Base-by-base conservation (phyloP, 2,113 vertebrate genomes). In the Ptilorrhoa leucosticta region DNA sequence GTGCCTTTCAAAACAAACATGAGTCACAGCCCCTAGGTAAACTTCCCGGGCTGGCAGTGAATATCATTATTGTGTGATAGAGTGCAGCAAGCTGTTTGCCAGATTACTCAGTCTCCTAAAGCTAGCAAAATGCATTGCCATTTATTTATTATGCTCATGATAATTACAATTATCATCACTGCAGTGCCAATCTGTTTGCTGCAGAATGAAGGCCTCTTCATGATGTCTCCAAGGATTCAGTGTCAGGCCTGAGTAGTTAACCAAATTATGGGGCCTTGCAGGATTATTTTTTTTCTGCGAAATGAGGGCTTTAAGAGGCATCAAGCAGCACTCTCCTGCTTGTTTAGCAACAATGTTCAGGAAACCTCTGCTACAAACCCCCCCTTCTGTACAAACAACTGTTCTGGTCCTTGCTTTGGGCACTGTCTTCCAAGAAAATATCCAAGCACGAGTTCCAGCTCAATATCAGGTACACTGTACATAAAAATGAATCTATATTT, bases 21-120 rank as follows among this genome's bases (percentile, higher is more conserved):
- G 95, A 97, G 95, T 97, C 96, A 97, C 75, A 97, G 94, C 94
- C 93, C 89, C 69, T 97, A 94, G 95, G 93, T 96, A 96, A 96
- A 95, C 94, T 96, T 94, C 89, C 87, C 76, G 50, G 89, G 81
- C 87, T 96, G 91, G 95, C 91, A 94, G 80, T 84, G 89, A 96
- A 97, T 96, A 84, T 93, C 86, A 91, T 96, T 96, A 96, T 75
- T 93, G 91, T 91, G 77, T 87, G 91, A 95, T 17, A 71, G 82
- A 95, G 87, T 81, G 91, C 78, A 95, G 94, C 95, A 96, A 96
- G 93, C 94, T 96, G 91, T 94, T 95, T 80, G 71, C 94, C 87
- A 93, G 93, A 96, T 93, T 95, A 94, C 87, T 96, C 84, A 91
- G 70, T 44, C 91, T 94, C 89, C 95, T 95, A 68, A 95, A 93